Base-by-base conservation (phyloP, 2,113 vertebrate genomes). In the Phylloscopus whistleri region DNA sequence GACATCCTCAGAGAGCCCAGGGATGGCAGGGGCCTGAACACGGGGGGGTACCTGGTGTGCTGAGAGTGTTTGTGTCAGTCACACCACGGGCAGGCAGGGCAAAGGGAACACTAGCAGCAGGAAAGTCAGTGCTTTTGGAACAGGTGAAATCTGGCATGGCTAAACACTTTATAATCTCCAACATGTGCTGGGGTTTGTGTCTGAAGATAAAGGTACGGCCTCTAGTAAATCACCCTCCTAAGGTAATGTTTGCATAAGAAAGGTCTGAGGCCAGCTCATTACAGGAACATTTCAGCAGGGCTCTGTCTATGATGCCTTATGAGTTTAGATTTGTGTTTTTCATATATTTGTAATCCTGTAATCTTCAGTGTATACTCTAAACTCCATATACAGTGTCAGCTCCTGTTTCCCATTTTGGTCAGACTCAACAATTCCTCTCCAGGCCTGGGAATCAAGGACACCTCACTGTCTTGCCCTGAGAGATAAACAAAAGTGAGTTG, bases 1-100 rank as follows among this genome's bases (percentile, higher is more conserved):
- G 37, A 41, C 19, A 19, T 13, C 35, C 24, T 59, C 31, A 14
- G 9, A 9, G 22, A 51, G 31, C n/a, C 37, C 3, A 0, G 48
- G 55, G 24, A 3, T 13, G 2, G 24, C 48, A 7, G 60, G n/a
- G 13, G 7, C 3, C 58, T 27, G 43, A 37, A 6, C 37, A 4
- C 0, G 3, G 24, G 44, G 7, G 18, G 2, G n/a, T 3, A 4
- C 28, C n/a, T 4, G 59, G 1, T 2, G 44, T n/a, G 12, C 1
- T 7, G 26, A 6, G 64, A 30, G 8, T 9, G 46, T 24, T 37
- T 5, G 6, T 31, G 35, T 12, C 39, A 7, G 4, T 31, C 72
- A 18, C 51, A 37, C 3, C 5, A 1, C 1, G 2, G 23, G 16
- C 31, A 72, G 39, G 5, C 51, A 33, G 85, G 33, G 72, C 4